Evolutionary conservation across 2,113 vertebrate species (phyloP), one percentile per base, ranked within the genome.

Genomic region (Nothocercus nigrocapillus): DNA sequence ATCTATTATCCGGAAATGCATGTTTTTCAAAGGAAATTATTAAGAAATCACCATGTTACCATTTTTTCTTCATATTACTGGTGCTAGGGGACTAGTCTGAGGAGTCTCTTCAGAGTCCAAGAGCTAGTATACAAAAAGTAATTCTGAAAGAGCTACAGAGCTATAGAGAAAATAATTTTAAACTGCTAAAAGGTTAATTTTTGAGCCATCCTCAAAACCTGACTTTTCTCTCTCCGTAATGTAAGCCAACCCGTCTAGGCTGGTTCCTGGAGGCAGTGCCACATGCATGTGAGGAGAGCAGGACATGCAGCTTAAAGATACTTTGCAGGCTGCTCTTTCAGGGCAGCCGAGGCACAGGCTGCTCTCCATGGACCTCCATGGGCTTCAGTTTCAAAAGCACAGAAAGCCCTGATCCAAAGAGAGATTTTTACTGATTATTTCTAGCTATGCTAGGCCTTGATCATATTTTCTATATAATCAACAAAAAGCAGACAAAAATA

Each of bases 231-330:
- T 87, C 64, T 44, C 58, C 53, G 42, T 44, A 27, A 20, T 5
- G 25, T 34, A 67, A 68, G 21, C 19, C 18, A 7, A 11, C 4
- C 32, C 7, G 38, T 58, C 20, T 8, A 7, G 64, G 42, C 14
- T 86, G 32, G 20, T 4, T 64, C 74, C 45, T 63, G 64, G 61
- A 54, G 77, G 68, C 76, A 76, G 22, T 1, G 44, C 47, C 56
- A 34, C 16, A 11, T 0, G 7, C 47, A 67, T 27, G 18, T 49
- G 13, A 0, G 0, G 5, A 40, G 7, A 64, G 6, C 0, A 3
- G 67, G 73, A 58, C 7, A 3, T 4, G 9, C 3, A 30, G 30
- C 24, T 62, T 7, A 58, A 49, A 69, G 22, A 53, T 56, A 13
- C 27, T 42, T 24, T 1, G 25, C 51, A 72, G 76, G 45, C 2